A percentile compares a stretch with the other conserved stretches of the same genome.
Conservation (phyloP, 2,797 vertebrate genomes). For the Sardinella longiceps region DNA sequence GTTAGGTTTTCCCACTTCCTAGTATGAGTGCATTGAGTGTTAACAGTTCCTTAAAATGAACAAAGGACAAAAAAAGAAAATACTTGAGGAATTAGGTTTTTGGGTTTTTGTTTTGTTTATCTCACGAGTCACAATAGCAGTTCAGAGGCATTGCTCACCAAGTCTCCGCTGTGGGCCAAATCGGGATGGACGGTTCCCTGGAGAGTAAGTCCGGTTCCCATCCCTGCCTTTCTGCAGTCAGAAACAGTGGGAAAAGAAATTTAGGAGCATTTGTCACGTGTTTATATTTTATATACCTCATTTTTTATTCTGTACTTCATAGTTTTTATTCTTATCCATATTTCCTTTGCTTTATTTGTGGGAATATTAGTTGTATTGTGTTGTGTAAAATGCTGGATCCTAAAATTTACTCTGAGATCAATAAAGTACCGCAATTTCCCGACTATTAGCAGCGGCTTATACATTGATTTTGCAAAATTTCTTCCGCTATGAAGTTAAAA, state of each 20-base stretch:
- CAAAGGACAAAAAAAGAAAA: not conserved
- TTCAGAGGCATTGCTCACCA: constrained; percentile 68
- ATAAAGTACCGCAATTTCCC: too few relatives aligned
- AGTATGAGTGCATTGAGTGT: not conserved
- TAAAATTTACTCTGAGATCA: too few relatives aligned
- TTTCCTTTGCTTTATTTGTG: too few relatives aligned
- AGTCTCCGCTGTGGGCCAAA: constrained; percentile 75
- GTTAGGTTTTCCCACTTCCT: not conserved
- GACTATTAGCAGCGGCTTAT: too few relatives aligned
- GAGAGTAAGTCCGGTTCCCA: constrained; percentile 82
- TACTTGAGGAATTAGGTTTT: not conserved
- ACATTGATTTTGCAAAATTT: too few relatives aligned
- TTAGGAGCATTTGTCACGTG: not conserved
- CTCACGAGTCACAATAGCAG: not conserved
- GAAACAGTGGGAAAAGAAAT: not conserved
- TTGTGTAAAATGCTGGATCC: too few relatives aligned
- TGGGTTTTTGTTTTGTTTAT: not conserved
- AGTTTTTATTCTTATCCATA: too few relatives aligned
- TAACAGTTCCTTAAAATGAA: not conserved
- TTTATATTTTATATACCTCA: too few relatives aligned
- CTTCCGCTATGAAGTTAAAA: too few relatives aligned
- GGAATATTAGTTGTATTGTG: too few relatives aligned
- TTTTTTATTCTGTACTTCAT: too few relatives aligned
- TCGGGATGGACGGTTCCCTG: constrained; percentile 77
- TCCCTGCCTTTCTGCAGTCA: constrained; percentile 75